Conservation (phyloP, 2,797 vertebrate genomes). For the Sebastolobus alascanus region DNA sequence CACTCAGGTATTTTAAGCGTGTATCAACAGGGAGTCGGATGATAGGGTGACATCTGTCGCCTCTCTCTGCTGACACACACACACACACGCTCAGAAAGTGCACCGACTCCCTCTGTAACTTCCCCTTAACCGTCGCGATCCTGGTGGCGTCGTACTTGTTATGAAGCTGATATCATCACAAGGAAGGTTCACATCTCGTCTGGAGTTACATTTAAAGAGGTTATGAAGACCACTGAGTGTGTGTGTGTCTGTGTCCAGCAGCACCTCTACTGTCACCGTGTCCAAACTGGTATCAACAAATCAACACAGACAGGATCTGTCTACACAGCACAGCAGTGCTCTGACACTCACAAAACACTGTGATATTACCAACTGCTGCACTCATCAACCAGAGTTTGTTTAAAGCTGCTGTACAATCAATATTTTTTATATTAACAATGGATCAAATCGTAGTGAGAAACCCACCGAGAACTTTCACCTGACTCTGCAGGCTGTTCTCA, state of each 20-base stretch:
- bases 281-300: constrained; percentile 68
- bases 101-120: neutral
- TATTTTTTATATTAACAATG: neutral
- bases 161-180: constrained; percentile 25
- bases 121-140: constrained; percentile 21
- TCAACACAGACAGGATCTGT: constrained; percentile 56
- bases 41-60: constrained; percentile 51
- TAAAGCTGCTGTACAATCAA: neutral
- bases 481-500: too few species aligned
- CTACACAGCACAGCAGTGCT: constrained; percentile 65
- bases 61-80: constrained; percentile 34
- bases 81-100: constrained; percentile 4
- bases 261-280: constrained; percentile 64
- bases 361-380: constrained; percentile 8
- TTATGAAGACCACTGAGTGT: constrained; percentile 36
- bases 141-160: constrained; percentile 4
- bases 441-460: neutral
- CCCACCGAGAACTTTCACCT: too few species aligned
- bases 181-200: constrained; percentile 33
- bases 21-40: constrained; percentile 45
- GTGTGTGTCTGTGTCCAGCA: constrained; percentile 26
- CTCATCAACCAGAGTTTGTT: constrained; percentile 1
- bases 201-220: constrained; percentile 52
- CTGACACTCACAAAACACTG: constrained; percentile 49
- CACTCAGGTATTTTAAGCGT: constrained; percentile 51